A percentile compares a stretch with the other conserved stretches of the same genome.
Evolutionary conservation across 37 sponge, comb jelly and placozoan genomes (phyloP).

Genomic region (Corticium candelabrum): DNA sequence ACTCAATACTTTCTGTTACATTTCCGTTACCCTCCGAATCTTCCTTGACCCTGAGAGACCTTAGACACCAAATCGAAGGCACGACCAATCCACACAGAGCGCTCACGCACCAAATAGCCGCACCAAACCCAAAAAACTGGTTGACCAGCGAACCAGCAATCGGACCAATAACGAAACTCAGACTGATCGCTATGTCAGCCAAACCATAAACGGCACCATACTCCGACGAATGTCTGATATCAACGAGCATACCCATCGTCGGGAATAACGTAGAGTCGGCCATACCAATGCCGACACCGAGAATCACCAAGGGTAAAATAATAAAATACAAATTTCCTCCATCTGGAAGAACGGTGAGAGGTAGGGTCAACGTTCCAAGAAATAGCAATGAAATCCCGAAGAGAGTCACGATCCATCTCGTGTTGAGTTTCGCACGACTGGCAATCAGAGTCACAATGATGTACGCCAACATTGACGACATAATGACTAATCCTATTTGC

Average conservation of each 20-base stretch:
- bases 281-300: slow-evolving; percentile 5
- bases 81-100: background rate
- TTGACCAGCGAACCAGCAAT: background rate
- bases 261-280: background rate
- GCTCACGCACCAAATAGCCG: background rate
- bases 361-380: background rate
- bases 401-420: background rate
- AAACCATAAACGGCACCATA: background rate
- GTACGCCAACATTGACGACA: background rate
- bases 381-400: background rate
- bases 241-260: background rate
- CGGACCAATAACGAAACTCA: background rate
- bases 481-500: background rate
- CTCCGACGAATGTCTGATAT: background rate
- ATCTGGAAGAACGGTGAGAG: background rate
- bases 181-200: background rate
- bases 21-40: no score
- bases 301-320: background rate
- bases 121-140: background rate
- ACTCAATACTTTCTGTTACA: no score
- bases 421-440: background rate
- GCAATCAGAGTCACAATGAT: background rate
- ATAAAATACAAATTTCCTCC: background rate
- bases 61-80: background rate
- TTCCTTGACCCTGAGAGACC: background rate